phyloP scores from a whole-genome alignment of 2,888 invertebrate species.

The Orthosia cruda region DNA sequence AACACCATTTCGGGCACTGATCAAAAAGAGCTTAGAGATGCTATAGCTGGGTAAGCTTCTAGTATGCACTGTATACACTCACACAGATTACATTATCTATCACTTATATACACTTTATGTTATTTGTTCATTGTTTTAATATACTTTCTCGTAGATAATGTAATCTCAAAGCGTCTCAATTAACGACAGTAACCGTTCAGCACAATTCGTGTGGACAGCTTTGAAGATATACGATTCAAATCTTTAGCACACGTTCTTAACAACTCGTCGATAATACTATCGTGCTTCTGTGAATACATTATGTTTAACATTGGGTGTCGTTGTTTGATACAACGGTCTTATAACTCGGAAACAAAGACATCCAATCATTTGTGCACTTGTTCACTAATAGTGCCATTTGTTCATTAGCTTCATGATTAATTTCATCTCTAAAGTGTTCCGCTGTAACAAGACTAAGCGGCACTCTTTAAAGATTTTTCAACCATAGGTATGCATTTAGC shows the following conservation, averaged over 20 bases:
- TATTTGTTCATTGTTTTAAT: slow-evolving; percentile 66
- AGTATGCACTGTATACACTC: slow-evolving; percentile 87
- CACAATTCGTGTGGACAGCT: slow-evolving; percentile 89
- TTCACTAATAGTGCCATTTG: slow-evolving; percentile 90
- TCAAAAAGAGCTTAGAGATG: slow-evolving; percentile 97
- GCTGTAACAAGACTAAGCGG: slow-evolving; percentile 89
- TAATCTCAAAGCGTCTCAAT: slow-evolving; percentile 83
- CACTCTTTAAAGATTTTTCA: slow-evolving; percentile 83
- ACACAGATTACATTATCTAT: slow-evolving; percentile 86
- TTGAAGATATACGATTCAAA: slow-evolving; percentile 81
- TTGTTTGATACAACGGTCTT: slow-evolving; percentile 79
- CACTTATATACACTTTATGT: slow-evolving; percentile 58
- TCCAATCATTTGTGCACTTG: slow-evolving; percentile 88
- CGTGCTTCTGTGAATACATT: slow-evolving; percentile 91
- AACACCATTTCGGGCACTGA: slow-evolving; percentile 98
- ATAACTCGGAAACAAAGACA: slow-evolving; percentile 81
- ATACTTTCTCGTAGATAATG: slow-evolving; percentile 79
- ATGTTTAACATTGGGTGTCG: slow-evolving; percentile 87
- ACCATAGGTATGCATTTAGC: slow-evolving; percentile 88
- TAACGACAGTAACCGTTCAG: slow-evolving; percentile 85
- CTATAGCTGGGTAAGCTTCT: slow-evolving; percentile 95
- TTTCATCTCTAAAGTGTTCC: slow-evolving; percentile 83
- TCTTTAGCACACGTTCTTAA: slow-evolving; percentile 88
- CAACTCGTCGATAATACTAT: slow-evolving; percentile 86
- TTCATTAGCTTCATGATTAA: slow-evolving; percentile 91